phyloP scores from a whole-genome alignment of 2,797 vertebrate species.

The Xiphophorus birchmanni region DNA sequence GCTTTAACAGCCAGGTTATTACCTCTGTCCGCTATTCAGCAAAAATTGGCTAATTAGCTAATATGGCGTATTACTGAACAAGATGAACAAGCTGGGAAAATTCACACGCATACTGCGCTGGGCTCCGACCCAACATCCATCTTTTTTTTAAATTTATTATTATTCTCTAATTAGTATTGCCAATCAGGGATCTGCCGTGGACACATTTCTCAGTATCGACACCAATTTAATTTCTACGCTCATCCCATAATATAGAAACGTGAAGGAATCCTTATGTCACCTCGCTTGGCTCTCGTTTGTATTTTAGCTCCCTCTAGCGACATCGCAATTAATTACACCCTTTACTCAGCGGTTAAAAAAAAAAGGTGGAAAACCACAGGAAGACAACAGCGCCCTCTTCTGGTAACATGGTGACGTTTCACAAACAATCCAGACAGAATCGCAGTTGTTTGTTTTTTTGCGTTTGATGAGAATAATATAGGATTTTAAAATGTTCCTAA shows the following conservation, averaged over 20 bases:
- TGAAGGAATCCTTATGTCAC: not conserved
- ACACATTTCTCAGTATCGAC: not conserved
- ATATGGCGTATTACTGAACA: conserved; percentile 10
- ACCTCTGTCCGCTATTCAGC: conserved; percentile 8
- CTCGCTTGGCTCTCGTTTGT: conserved; percentile 14
- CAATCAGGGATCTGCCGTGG: not conserved
- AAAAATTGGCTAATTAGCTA: conserved; percentile 1
- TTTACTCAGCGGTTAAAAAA: not conserved
- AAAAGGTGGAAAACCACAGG: not conserved
- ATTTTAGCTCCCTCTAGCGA: conserved; percentile 46
- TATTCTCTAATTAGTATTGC: conserved; percentile 14
- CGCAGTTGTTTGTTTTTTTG: not conserved
- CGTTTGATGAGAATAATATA: not conserved
- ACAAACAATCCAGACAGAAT: too few species aligned
- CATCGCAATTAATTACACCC: not conserved
- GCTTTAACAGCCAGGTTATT: not conserved
- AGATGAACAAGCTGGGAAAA: not conserved
- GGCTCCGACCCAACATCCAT: not conserved
- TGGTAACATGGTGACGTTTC: not conserved
- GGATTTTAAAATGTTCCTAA: not conserved
- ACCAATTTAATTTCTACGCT: conserved; percentile 3
- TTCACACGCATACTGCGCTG: conserved; percentile 5
- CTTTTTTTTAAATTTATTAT: not conserved
- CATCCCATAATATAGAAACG: not conserved
- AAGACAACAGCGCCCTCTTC: conserved; percentile 36